phyloP scores from a whole-genome alignment of 2,113 vertebrate genomes.

The Pan paniscus region DNA sequence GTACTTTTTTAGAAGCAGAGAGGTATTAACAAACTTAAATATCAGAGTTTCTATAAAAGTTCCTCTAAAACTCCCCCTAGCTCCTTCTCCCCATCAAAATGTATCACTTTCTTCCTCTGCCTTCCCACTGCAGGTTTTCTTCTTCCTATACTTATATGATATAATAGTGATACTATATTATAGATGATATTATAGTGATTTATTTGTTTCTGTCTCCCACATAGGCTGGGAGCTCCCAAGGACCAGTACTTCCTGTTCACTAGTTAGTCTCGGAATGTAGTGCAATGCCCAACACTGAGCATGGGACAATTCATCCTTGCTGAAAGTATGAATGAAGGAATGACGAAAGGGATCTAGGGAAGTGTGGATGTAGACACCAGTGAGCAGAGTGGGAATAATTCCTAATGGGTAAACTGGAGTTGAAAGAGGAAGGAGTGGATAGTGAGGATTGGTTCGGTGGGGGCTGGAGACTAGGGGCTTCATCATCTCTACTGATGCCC shows the following conservation, averaged over 20 bases:
- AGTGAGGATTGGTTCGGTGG: background rate
- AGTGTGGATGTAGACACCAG: background rate
- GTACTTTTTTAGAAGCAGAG: constrained; percentile 1
- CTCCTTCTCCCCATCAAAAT: background rate
- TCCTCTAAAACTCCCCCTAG: background rate
- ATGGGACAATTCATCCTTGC: accelerated
- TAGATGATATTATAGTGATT: background rate
- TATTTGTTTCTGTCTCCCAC: background rate
- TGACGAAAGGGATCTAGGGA: background rate
- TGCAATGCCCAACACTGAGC: accelerated
- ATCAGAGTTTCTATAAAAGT: background rate
- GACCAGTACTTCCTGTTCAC: background rate
- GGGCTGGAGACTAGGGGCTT: background rate
- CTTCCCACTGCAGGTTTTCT: background rate
- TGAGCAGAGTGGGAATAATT: background rate
- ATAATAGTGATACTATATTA: background rate
- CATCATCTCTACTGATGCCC: background rate
- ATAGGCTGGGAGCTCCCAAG: background rate
- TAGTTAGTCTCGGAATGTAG: background rate
- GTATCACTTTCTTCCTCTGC: background rate
- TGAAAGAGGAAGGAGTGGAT: background rate
- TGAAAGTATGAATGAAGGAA: background rate
- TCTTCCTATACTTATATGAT: background rate
- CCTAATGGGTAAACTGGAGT: accelerated
- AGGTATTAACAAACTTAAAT: background rate